Base-by-base conservation (phyloP, 2,888 invertebrate species). In the Hypsopygia costalis region DNA sequence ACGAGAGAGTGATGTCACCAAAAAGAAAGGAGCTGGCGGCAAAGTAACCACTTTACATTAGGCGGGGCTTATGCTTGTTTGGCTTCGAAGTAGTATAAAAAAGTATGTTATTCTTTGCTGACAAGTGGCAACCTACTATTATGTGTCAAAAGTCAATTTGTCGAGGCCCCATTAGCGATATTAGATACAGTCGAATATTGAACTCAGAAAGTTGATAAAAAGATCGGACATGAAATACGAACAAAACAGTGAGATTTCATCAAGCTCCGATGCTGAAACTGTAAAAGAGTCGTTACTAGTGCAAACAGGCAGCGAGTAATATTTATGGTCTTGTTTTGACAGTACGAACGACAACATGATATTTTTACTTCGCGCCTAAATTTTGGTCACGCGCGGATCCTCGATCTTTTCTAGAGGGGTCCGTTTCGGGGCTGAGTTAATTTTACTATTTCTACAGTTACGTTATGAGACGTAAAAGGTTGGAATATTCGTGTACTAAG, bases 241-340 rank as follows among this genome's bases (percentile, higher is more conserved):
- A 36, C 38, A 47, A 46, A 47, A 50, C 45, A 47, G 36, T 44
- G 40, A 37, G 50, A 47, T 47, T 48, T 50, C 53, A 54, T 58
- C 51, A 52, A 47, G 46, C 48, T 40, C 37, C 47, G 47, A 42
- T 45, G 47, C 42, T 41, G 38, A 44, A 56, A 55, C 57, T 62
- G 58, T 58, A 59, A 65, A 69, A 65, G 59, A 69, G 58, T 58
- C 61, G 55, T 58, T 55, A 58, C 55, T 49, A 52, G 44, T 54
- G 60, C 59, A 56, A 66, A 69, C 56, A 59, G 51, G 58, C 51
- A 48, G 49, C 53, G 61, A 61, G 51, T 61, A 55, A 74, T 75
- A 76, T 78, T 76, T 76, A 75, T 76, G 66, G 65, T 51, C 59
- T 59, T 77, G 71, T 75, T 76, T 72, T 75, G 75, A 72, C 53